Conservation (phyloP, 2,888 invertebrate species). For the Acheta domesticus region DNA sequence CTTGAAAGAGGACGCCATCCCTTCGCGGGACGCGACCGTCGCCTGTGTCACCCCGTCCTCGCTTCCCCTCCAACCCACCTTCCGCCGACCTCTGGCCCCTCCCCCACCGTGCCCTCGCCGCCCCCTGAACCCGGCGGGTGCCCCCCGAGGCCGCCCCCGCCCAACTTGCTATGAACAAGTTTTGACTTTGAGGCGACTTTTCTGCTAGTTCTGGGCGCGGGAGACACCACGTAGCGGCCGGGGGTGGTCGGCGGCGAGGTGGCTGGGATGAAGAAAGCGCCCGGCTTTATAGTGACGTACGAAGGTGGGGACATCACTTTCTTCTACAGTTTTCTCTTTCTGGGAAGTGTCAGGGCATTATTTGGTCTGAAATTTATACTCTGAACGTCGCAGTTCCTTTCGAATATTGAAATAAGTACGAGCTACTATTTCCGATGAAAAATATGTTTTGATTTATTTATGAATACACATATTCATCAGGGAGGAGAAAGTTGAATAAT, state of each 20-base stretch:
- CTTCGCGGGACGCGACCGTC: background rate
- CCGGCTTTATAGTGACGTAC: too few species aligned
- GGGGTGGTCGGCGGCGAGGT: background rate
- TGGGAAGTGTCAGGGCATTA: too few species aligned
- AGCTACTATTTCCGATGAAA: too few species aligned
- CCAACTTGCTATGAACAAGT: constrained; percentile 18
- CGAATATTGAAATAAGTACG: too few species aligned
- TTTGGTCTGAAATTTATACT: too few species aligned
- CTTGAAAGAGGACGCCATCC: constrained; percentile 4
- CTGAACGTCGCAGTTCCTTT: too few species aligned
- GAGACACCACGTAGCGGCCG: background rate
- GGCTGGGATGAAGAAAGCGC: too few species aligned
- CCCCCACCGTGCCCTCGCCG: background rate
- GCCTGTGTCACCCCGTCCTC: background rate
- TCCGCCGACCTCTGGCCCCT: background rate
- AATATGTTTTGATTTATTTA: too few species aligned
- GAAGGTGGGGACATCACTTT: too few species aligned
- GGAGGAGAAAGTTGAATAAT: too few species aligned
- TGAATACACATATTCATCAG: too few species aligned
- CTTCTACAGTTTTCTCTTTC: too few species aligned
- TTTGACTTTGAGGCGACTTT: constrained; percentile 11
- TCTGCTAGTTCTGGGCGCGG: background rate
- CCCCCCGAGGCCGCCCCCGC: background rate
- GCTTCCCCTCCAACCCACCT: background rate
- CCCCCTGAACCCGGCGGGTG: background rate